Conservation (phyloP, 1,140 invertebrate species). For the Rhopalosiphum padi region DNA sequence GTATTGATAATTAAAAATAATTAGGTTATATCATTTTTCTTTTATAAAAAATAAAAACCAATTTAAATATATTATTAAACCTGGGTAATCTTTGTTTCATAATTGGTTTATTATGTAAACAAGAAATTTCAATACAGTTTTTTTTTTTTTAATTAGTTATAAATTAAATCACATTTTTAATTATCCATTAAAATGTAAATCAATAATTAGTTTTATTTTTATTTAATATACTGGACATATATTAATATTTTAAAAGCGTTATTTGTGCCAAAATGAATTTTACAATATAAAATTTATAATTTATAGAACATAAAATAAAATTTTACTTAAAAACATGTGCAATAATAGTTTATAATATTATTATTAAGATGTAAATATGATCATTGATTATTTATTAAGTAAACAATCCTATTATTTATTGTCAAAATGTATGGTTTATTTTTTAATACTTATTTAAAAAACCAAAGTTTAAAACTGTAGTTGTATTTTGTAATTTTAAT, state of each 20-base stretch:
- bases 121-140: background rate
- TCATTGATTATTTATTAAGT: constrained; percentile 25
- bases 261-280: constrained; percentile 38
- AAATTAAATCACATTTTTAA: background rate
- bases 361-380: constrained; percentile 60
- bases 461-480: constrained; percentile 25
- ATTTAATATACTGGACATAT: background rate
- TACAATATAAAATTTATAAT: background rate
- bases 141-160: background rate
- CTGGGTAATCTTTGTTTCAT: background rate
- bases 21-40: background rate
- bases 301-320: background rate
- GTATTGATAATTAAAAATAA: background rate
- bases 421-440: constrained; percentile 20
- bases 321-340: constrained; percentile 36
- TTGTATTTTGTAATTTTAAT: background rate
- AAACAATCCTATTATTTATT: constrained; percentile 37
- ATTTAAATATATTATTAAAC: background rate
- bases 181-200: background rate
- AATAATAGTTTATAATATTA: constrained; percentile 59
- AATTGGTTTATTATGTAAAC: background rate
- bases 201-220: background rate
- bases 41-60: background rate
- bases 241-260: background rate
- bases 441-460: background rate